These are phyloP conservation scores for Sminthurides aquaticus DNA, from an alignment of 2,888 invertebrate species.

Conservation along the genomic window DNA sequence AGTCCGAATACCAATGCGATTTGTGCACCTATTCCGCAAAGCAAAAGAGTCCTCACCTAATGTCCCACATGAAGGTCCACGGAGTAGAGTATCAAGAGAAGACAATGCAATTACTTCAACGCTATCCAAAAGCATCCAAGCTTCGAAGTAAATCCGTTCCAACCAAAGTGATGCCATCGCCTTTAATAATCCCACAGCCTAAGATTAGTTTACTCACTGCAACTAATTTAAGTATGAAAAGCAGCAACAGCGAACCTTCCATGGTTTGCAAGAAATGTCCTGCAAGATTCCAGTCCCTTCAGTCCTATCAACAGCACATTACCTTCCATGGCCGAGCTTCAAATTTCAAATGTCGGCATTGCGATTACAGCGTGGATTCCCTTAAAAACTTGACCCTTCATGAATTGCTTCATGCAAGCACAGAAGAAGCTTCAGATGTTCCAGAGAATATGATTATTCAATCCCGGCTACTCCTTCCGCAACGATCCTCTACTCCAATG, in stretches of 20 bases:
- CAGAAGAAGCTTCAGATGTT: slow-evolving; percentile 28
- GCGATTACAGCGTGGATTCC: slow-evolving; percentile 63
- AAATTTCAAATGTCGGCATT: slow-evolving; percentile 61
- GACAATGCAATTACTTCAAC: slow-evolving; percentile 40
- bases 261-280: slow-evolving; percentile 52
- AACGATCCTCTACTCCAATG: not conserved
- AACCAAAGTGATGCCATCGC: not conserved
- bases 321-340: slow-evolving; percentile 59
- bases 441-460: not conserved
- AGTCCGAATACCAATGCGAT: slow-evolving; percentile 61
- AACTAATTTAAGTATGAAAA: not conserved
- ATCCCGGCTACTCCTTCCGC: not conserved
- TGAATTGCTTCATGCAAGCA: slow-evolving; percentile 51
- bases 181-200: slow-evolving; percentile 15
- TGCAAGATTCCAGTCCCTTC: slow-evolving; percentile 64
- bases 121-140: slow-evolving; percentile 23
- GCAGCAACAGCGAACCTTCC: not conserved
- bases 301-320: slow-evolving; percentile 63
- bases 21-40: slow-evolving; percentile 69
- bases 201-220: slow-evolving; percentile 5
- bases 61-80: slow-evolving; percentile 65
- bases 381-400: slow-evolving; percentile 62
- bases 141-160: slow-evolving; percentile 1
- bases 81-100: slow-evolving; percentile 62
- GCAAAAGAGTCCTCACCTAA: slow-evolving; percentile 58